Evolutionary conservation across 1,140 invertebrate genomes (phyloP).

Genomic region (Cherax destructor): DNA sequence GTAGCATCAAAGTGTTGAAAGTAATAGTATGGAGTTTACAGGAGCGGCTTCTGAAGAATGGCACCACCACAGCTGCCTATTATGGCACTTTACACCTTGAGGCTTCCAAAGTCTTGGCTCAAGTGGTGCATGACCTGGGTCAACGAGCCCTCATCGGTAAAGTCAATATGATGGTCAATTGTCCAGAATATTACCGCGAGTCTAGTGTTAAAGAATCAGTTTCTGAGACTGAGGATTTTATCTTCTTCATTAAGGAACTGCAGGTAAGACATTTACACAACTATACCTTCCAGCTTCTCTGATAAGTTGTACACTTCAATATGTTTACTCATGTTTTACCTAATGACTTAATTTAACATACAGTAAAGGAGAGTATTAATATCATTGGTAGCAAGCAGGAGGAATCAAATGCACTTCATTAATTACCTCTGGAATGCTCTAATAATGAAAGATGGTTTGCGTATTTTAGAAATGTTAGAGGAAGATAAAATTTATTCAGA

Average conservation of each 20-base stretch:
- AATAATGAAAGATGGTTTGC: too few relatives aligned
- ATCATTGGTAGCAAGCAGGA: too few relatives aligned
- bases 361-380: too few relatives aligned
- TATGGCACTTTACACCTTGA: conserved; percentile 87
- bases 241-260: conserved; percentile 42
- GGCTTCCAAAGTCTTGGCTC: conserved; percentile 83
- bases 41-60: conserved; percentile 81
- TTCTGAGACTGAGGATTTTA: conserved; percentile 78
- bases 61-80: conserved; percentile 92
- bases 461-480: too few relatives aligned
- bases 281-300: too few relatives aligned
- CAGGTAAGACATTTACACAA: conserved; percentile 21
- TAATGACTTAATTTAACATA: too few relatives aligned
- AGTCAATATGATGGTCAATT: conserved; percentile 56
- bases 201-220: conserved; percentile 75
- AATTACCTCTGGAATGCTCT: too few relatives aligned
- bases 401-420: too few relatives aligned
- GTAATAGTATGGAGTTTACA: conserved; percentile 73
- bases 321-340: too few relatives aligned
- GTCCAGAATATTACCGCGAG: conserved; percentile 34
- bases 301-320: too few relatives aligned
- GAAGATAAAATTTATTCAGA: too few relatives aligned
- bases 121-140: conserved; percentile 80
- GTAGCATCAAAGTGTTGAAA: too few relatives aligned
- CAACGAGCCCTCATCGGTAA: conserved; percentile 86